Base-by-base conservation (phyloP, 2,113 vertebrate genomes). In the Scytalopus superciliaris region DNA sequence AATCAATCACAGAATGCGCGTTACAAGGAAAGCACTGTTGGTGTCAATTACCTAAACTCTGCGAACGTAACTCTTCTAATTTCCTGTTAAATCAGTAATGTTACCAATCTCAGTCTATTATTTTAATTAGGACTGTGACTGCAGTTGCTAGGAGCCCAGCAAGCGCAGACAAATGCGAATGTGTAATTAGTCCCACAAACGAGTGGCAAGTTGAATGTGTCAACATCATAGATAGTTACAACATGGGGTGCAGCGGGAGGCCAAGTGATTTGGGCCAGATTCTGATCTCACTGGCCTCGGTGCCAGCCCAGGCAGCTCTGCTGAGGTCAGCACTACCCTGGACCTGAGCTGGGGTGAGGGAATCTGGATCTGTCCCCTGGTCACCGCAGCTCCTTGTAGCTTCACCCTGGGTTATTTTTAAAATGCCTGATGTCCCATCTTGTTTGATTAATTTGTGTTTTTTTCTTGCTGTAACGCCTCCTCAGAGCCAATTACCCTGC, bases 41-140 rank as follows among this genome's bases (percentile, higher is more conserved):
- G 94, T 98, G 94, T 98, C 97, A 97, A 97, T 98, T 98, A 96
- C 97, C 95, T 93, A 97, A 96, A 90, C 96, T 97, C 95, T 93
- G 94, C n/a, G 31, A 96, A 98, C 57, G 90, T 94, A 97, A 97
- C 92, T 95, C 96, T 96, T 95, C 97, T 98, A 97, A 98, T 97
- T 98, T 98, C 97, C 97, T 95, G 97, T 97, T 98, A 98, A 98
- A 98, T 98, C 97, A 93, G 97, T 97, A 95, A 97, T 96, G 97
- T 97, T 98, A 97, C 97, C 95, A 96, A 97, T 97, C 96, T 94
- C 91, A 84, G 95, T 97, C 96, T 94, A 97, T 98, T 97, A 97
- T 97, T 98, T 98, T 97, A 97, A 98, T 97, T 96, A 97, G 97
- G 96, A 90, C 97, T 96, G 94, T 93, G 97, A 94, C 97, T 97